phyloP scores from a whole-genome alignment of 2,888 invertebrate genomes.

The Chymomyza caudatula region DNA sequence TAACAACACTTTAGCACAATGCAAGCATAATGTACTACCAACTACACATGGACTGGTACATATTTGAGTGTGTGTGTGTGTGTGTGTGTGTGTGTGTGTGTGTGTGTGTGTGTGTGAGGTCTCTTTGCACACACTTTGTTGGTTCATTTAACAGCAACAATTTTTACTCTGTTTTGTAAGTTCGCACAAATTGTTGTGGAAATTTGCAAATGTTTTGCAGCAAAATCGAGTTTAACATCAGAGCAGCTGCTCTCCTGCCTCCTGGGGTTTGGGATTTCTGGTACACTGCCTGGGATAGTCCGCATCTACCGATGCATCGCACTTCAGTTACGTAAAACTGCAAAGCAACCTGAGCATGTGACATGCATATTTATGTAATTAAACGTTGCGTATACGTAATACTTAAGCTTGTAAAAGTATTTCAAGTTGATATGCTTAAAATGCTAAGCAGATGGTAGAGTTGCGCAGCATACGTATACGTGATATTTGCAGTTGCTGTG shows the following conservation, averaged over 20 bases:
- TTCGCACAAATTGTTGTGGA: constrained; percentile 28
- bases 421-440: neutral
- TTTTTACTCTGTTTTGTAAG: constrained; percentile 13
- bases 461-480: neutral
- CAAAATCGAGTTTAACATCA: constrained; percentile 1
- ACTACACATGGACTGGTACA: neutral
- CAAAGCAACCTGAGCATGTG: neutral
- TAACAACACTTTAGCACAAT: constrained; percentile 46
- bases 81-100: neutral
- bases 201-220: constrained; percentile 5
- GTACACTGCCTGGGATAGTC: neutral
- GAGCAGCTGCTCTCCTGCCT: neutral
- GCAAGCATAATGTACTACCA: constrained; percentile 11
- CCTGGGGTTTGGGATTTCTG: no score
- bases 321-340: neutral
- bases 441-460: neutral
- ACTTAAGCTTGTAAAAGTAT: neutral
- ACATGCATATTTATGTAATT: constrained; percentile 1
- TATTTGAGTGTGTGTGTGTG: neutral
- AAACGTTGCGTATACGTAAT: neutral
- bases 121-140: constrained; percentile 28
- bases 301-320: neutral
- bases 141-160: constrained; percentile 33
- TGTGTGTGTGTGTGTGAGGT: neutral
- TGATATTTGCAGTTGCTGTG: neutral